phyloP scores from a whole-genome alignment of 2,113 vertebrate genomes.

The Xyrauchen texanus region DNA sequence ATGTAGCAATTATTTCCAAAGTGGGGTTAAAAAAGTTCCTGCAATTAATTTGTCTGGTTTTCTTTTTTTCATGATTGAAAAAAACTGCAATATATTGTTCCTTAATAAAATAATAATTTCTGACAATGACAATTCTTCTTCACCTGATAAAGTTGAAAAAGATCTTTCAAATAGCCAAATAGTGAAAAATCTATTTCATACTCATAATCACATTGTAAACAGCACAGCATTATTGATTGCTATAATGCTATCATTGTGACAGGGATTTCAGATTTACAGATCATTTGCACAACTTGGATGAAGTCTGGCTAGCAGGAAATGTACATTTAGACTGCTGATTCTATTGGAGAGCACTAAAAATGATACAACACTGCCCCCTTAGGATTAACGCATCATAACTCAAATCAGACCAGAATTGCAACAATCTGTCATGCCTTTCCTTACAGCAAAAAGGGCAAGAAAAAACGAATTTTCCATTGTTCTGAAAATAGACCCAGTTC shows the following conservation, averaged over 20 bases:
- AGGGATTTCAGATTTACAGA: not conserved
- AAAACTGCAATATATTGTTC: too few species aligned
- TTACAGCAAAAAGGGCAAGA: not conserved
- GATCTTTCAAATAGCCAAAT: too few species aligned
- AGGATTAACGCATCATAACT: slow-evolving; percentile 16
- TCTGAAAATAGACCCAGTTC: slow-evolving; percentile 33
- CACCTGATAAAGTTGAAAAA: too few species aligned
- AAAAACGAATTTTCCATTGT: slow-evolving; percentile 32
- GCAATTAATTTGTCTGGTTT: too few species aligned
- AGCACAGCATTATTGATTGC: too few species aligned
- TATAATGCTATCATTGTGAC: not conserved
- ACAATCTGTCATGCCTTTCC: slow-evolving; percentile 1
- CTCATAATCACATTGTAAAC: not conserved
- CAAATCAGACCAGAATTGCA: not conserved
- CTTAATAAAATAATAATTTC: too few species aligned
- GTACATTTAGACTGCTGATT: not conserved
- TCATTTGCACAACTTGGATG: not conserved
- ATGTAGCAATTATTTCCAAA: too few species aligned
- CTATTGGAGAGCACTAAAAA: not conserved
- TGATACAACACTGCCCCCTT: slow-evolving; percentile 65
- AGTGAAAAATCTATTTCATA: too few species aligned
- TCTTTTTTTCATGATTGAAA: too few species aligned
- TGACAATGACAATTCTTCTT: too few species aligned
- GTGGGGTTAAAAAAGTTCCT: too few species aligned
- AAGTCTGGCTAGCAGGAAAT: slow-evolving; percentile 9